These are phyloP conservation scores for Micrasema longulum DNA, from an alignment of 1,140 invertebrate species.

Conservation along the genomic window DNA sequence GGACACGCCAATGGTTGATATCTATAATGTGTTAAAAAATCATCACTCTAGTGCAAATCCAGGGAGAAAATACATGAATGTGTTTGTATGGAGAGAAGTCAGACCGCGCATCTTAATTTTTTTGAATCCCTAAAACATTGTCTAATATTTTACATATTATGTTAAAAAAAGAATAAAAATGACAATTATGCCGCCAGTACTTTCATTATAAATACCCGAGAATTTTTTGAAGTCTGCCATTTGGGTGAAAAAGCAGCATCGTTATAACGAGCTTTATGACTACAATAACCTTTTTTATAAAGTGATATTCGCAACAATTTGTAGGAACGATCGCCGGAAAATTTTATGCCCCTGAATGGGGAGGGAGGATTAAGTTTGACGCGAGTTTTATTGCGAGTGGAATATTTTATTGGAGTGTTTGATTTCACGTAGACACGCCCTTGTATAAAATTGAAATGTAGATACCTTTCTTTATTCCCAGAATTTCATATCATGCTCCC, in stretches of 20 bases:
- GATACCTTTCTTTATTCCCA: too few species aligned
- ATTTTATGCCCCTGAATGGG: conserved; percentile 8
- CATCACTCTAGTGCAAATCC: too few species aligned
- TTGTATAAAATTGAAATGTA: background rate
- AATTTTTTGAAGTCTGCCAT: too few species aligned
- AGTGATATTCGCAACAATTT: conserved; percentile 22
- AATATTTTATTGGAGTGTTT: conserved; percentile 17
- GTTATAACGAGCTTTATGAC: conserved; percentile 22
- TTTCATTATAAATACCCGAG: too few species aligned
- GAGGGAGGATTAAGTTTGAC: conserved; percentile 9
- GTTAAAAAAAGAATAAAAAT: background rate
- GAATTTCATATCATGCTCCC: background rate
- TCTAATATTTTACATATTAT: background rate
- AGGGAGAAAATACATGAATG: too few species aligned
- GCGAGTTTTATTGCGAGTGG: conserved; percentile 17
- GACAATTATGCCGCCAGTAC: background rate
- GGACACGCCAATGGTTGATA: too few species aligned
- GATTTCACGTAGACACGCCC: background rate
- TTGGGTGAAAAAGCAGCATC: background rate
- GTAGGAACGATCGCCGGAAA: conserved; percentile 25
- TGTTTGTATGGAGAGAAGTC: too few species aligned
- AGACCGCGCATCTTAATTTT: too few species aligned
- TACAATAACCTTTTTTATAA: conserved; percentile 28
- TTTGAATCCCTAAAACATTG: background rate
- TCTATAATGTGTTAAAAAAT: too few species aligned